Percentiles rank a stretch among this genome's conserved stretches.
Evolutionary conservation across 2,888 invertebrate species (phyloP).

Genomic region (Ethmia dodecea): DNA sequence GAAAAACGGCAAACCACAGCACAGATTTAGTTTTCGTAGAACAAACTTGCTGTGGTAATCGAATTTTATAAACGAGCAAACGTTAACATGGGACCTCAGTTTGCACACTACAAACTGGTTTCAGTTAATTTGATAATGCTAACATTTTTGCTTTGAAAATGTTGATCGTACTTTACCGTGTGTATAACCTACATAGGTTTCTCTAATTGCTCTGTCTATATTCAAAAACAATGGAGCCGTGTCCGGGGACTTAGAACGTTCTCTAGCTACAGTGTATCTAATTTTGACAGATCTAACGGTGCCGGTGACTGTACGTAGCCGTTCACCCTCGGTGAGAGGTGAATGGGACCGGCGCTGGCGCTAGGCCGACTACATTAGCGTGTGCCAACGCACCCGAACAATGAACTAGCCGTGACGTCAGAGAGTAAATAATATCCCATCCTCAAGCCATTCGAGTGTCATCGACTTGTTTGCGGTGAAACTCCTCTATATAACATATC

Average conservation of each 20-base stretch:
- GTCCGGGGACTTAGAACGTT: conserved; percentile 4
- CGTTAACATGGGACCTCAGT: background rate
- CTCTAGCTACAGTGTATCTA: conserved; percentile 8
- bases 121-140: no score
- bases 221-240: background rate
- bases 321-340: conserved; percentile 73
- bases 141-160: no score
- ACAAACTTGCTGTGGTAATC: conserved; percentile 5
- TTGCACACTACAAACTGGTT: no score
- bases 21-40: conserved; percentile 5
- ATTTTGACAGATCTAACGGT: conserved; percentile 14
- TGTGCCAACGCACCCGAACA: conserved; percentile 69
- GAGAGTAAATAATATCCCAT: conserved; percentile 26
- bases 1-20: conserved; percentile 14
- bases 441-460: conserved; percentile 19
- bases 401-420: conserved; percentile 65
- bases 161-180: no score
- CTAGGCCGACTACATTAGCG: conserved; percentile 68
- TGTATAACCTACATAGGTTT: no score
- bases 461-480: conserved; percentile 15
- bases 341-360: conserved; percentile 64
- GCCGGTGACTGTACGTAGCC: conserved; percentile 32
- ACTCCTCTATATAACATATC: no score
- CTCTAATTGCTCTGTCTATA: no score
- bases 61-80: conserved; percentile 5